phyloP scores from a whole-genome alignment of 2,797 vertebrate genomes.

The Phataginus tricuspis region DNA sequence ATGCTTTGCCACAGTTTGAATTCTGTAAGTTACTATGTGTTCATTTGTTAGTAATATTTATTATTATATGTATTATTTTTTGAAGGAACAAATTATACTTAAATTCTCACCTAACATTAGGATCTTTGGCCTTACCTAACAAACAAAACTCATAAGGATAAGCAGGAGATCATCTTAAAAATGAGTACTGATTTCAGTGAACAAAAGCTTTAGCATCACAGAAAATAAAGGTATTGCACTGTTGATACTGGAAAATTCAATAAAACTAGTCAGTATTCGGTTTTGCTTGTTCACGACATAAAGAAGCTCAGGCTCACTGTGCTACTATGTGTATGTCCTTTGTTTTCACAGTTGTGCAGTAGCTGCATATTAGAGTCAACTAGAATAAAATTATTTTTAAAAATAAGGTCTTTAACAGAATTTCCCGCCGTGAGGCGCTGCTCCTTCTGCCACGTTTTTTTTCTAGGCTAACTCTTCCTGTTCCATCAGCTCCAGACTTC shows the following conservation, averaged over 20 bases:
- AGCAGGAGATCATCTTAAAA: neutral
- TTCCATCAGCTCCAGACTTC: neutral
- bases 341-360: neutral
- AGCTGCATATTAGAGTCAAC: neutral
- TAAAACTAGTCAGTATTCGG: neutral
- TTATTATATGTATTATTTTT: neutral
- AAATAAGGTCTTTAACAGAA: neutral
- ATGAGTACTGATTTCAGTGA: neutral
- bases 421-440: neutral
- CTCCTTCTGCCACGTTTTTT: neutral
- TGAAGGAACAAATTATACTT: neutral
- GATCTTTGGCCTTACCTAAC: neutral
- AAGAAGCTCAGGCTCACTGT: neutral
- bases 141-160: neutral
- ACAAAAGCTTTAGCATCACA: neutral
- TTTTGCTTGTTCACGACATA: neutral
- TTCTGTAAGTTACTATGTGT: neutral
- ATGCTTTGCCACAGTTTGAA: neutral
- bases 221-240: neutral
- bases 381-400: neutral
- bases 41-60: neutral
- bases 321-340: fast-evolving
- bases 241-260: neutral
- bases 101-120: neutral
- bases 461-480: neutral